Conservation (phyloP, 2,113 vertebrate genomes). For the Anser brachyrhynchus region DNA sequence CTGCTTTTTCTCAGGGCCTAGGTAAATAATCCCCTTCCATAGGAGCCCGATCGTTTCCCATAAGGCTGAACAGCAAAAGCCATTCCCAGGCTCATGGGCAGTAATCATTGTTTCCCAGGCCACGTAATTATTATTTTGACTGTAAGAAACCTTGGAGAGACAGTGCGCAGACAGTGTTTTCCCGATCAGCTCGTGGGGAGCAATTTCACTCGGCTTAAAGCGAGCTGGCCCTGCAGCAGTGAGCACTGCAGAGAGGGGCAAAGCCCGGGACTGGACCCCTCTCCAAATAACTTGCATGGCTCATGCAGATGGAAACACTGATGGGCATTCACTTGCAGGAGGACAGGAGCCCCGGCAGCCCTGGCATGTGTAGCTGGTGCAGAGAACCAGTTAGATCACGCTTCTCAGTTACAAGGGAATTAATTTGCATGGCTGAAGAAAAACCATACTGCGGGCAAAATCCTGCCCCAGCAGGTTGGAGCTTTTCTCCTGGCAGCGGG, state of each 20-base stretch:
- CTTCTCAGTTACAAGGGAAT: not conserved
- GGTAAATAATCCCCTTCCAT: constrained; percentile 61
- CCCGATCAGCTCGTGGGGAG: not conserved
- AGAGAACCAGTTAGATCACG: not conserved
- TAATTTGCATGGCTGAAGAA: constrained; percentile 27
- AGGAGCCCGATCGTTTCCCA: constrained; percentile 5
- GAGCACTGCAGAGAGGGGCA: not conserved
- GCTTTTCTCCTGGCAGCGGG: not conserved
- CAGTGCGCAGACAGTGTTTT: not conserved
- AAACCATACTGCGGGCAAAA: not conserved
- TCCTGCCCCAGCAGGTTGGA: constrained; percentile 32
- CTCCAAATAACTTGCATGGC: not conserved
- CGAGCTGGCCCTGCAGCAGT: not conserved
- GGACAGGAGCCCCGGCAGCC: not conserved
- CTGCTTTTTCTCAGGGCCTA: constrained; percentile 53
- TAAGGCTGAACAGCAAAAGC: constrained; percentile 37
- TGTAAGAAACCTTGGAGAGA: constrained; percentile 16
- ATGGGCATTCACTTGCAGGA: not conserved
- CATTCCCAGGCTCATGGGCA: constrained; percentile 56
- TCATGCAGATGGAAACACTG: not conserved
- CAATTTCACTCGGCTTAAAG: not conserved
- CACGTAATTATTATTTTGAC: constrained; percentile 45
- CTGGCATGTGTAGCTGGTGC: not conserved
- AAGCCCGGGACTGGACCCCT: not conserved
- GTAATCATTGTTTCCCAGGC: constrained; percentile 48